phyloP scores from a whole-genome alignment of 2,888 invertebrate species.

The Artemia sinica region DNA sequence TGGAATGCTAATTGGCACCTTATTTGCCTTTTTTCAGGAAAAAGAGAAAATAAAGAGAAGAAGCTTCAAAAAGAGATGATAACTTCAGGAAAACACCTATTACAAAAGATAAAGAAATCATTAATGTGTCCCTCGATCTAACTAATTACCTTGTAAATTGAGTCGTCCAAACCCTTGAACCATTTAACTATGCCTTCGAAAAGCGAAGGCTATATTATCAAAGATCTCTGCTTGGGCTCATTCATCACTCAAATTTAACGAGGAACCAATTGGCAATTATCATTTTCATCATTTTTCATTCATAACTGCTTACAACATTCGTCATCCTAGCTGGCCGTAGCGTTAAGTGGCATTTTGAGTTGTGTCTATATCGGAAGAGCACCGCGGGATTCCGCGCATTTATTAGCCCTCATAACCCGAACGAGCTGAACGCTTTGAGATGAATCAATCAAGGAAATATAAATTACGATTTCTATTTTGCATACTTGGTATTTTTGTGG shows the following conservation, averaged over 20 bases:
- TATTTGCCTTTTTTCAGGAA: too few species aligned
- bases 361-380: conserved; percentile 14
- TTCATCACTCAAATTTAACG: conserved; percentile 14
- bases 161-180: background rate
- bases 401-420: conserved; percentile 1
- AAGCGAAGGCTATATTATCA: background rate
- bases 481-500: background rate
- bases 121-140: too few species aligned
- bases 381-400: conserved; percentile 8
- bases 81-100: too few species aligned
- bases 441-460: conserved; percentile 12
- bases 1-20: too few species aligned
- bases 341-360: conserved; percentile 12
- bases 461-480: conserved; percentile 2
- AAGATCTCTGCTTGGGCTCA: background rate
- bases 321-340: background rate
- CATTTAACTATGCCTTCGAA: conserved; percentile 13
- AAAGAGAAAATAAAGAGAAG: too few species aligned
- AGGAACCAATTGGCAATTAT: conserved; percentile 13
- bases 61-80: too few species aligned
- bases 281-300: conserved; percentile 14
- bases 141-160: background rate
- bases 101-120: too few species aligned
- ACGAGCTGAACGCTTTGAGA: background rate
- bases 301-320: conserved; percentile 12